phyloP scores from a whole-genome alignment of 2,797 vertebrate genomes.

The Carapus acus region DNA sequence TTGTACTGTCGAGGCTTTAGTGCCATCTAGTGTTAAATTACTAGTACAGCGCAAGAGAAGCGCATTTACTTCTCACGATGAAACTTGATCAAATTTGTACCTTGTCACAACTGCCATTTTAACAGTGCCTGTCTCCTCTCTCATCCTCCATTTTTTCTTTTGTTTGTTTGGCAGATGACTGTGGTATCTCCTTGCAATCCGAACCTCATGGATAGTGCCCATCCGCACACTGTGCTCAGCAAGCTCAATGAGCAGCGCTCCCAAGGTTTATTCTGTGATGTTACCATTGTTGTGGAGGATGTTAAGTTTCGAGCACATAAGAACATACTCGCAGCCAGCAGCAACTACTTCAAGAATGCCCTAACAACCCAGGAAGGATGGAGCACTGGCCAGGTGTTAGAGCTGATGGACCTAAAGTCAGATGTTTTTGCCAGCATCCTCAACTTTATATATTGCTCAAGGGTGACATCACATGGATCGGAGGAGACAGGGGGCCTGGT shows the following conservation, averaged over 20 bases:
- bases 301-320: conserved; percentile 97
- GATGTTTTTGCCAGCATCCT: conserved; percentile 96
- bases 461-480: conserved; percentile 75
- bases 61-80: neutral
- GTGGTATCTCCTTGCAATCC: conserved; percentile 81
- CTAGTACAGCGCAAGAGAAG: conserved; percentile 7
- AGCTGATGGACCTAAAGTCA: conserved; percentile 93
- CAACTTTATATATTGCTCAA: conserved; percentile 97
- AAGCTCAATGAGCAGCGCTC: conserved; percentile 93
- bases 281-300: conserved; percentile 97
- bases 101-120: conserved; percentile 9
- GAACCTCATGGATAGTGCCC: conserved; percentile 87
- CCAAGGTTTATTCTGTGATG: conserved; percentile 91
- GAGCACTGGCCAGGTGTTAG: conserved; percentile 86
- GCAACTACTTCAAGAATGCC: conserved; percentile 91
- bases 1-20: conserved; percentile 40
- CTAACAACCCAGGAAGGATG: conserved; percentile 82
- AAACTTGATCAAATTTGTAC: neutral
- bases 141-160: conserved; percentile 36
- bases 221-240: conserved; percentile 86
- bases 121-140: conserved; percentile 11
- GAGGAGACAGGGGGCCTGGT: conserved; percentile 82
- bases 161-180: conserved; percentile 76
- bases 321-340: conserved; percentile 94
- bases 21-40: conserved; percentile 72